Evolutionary conservation across 2,888 invertebrate species (phyloP).

Genomic region (Anthophora plumipes): DNA sequence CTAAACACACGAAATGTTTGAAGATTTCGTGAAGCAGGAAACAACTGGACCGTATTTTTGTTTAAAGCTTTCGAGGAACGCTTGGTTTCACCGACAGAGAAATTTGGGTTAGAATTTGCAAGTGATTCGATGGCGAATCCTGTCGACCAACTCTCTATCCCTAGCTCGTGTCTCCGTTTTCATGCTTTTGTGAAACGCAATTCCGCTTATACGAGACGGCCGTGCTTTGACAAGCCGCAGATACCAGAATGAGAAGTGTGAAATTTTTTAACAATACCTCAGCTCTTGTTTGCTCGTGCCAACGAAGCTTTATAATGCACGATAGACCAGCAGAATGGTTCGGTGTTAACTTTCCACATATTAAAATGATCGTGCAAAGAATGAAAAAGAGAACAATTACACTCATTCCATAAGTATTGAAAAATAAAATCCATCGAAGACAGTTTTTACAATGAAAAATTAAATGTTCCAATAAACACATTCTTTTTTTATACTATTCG

Average conservation of each 20-base stretch:
- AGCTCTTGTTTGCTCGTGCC: neutral
- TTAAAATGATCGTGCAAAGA: neutral
- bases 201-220: conserved; percentile 29
- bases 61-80: conserved; percentile 22
- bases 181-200: conserved; percentile 49
- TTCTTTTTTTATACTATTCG: too few relatives aligned
- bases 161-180: conserved; percentile 39
- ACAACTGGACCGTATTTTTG: conserved; percentile 39
- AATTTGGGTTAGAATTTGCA: conserved; percentile 50
- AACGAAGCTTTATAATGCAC: neutral
- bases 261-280: conserved; percentile 34
- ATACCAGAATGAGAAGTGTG: conserved; percentile 28
- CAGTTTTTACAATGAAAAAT: neutral
- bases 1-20: conserved; percentile 34
- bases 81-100: neutral
- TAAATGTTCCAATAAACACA: neutral
- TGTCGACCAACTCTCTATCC: conserved; percentile 7
- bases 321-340: neutral
- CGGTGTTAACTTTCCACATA: neutral
- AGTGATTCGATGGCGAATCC: conserved; percentile 30
- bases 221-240: conserved; percentile 46
- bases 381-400: neutral
- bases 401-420: neutral
- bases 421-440: neutral
- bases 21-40: conserved; percentile 7